Conservation (phyloP, 35 echinoderm and acorn worm genomes). For the Chiridota heheva region DNA sequence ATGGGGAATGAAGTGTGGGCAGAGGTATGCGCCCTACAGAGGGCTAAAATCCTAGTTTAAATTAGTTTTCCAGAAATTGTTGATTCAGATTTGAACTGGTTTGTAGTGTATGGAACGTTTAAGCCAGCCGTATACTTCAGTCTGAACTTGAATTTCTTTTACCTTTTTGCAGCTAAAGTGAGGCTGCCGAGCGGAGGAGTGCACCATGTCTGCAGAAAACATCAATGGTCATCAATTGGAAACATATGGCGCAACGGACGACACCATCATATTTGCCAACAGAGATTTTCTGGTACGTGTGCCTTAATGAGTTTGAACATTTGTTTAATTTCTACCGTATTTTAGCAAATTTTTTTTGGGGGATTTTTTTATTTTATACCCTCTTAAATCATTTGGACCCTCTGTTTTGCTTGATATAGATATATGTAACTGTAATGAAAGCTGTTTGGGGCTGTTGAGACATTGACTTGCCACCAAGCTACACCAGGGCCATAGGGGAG, state of each 20-base stretch:
- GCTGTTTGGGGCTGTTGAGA: too few species aligned
- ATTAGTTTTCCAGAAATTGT: not conserved
- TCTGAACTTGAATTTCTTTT: not conserved
- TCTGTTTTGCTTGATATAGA: too few species aligned
- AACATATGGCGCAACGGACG: constrained; percentile 63
- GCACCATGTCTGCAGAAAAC: constrained; percentile 12
- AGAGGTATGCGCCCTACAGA: too few species aligned
- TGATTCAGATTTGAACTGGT: not conserved
- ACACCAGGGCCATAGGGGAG: too few species aligned
- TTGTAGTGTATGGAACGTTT: not conserved
- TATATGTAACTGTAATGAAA: too few species aligned
- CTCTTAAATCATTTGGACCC: too few species aligned
- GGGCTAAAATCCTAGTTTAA: not conserved
- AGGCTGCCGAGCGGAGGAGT: not conserved
- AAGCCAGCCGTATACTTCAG: not conserved
- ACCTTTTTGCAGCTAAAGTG: not conserved
- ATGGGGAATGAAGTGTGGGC: too few species aligned
- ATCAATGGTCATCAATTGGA: constrained; percentile 31
- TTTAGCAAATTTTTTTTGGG: too few species aligned
- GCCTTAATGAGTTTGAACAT: too few species aligned
- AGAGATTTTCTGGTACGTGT: constrained; percentile 61
- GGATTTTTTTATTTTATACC: too few species aligned
- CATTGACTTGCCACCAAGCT: too few species aligned
- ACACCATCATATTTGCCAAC: constrained; percentile 57
- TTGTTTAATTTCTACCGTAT: too few species aligned